Conservation (phyloP, 2,113 vertebrate species). For the Orientallactaga bullata region DNA sequence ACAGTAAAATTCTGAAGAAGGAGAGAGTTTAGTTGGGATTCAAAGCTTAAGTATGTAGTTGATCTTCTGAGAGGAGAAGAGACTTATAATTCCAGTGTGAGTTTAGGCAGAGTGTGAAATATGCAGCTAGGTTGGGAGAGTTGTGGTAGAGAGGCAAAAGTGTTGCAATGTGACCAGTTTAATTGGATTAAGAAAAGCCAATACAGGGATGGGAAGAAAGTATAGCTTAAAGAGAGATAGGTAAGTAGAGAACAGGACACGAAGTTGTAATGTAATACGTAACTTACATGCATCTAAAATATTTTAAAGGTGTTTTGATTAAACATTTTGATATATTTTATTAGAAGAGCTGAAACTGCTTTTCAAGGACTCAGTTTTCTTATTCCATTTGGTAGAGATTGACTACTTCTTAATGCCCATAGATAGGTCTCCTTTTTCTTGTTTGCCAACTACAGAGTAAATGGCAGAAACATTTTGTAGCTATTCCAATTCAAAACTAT, state of each 20-base stretch:
- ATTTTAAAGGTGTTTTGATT: slow-evolving; percentile 58
- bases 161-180: slow-evolving; percentile 8
- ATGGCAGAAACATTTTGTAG: slow-evolving; percentile 37
- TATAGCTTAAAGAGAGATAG: neutral
- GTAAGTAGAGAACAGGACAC: neutral
- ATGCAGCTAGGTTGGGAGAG: neutral
- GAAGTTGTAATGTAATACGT: neutral
- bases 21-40: slow-evolving; percentile 27
- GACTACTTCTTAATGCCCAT: slow-evolving; percentile 21
- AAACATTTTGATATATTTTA: slow-evolving; percentile 56
- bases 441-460: slow-evolving; percentile 43
- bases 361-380: slow-evolving; percentile 17
- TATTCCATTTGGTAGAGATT: neutral
- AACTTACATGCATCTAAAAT: slow-evolving; percentile 31
- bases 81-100: neutral
- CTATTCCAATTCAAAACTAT: slow-evolving; percentile 42
- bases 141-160: neutral
- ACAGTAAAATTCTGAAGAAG: neutral
- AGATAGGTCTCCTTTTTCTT: slow-evolving; percentile 28
- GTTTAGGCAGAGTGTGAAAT: neutral
- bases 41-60: neutral
- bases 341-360: slow-evolving; percentile 31
- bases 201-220: neutral
- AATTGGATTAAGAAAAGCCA: slow-evolving; percentile 52
- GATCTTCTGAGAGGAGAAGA: neutral